Conservation (phyloP, 2,113 vertebrate genomes). For the Callospermophilus lateralis region DNA sequence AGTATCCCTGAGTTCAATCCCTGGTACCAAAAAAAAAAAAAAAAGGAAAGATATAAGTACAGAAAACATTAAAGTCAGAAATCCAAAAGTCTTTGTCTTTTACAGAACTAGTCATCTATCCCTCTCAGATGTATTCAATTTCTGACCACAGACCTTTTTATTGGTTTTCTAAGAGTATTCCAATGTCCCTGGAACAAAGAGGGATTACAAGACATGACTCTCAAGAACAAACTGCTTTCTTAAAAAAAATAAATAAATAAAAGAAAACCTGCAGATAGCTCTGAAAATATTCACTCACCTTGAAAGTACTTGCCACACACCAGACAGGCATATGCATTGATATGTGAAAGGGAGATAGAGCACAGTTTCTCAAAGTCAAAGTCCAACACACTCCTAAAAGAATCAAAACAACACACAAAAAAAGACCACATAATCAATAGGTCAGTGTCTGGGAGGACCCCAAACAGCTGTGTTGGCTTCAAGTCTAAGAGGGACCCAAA, state of each 20-base stretch:
- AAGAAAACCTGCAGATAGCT: neutral
- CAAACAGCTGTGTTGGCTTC: neutral
- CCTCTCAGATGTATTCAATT: neutral
- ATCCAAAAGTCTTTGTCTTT: neutral
- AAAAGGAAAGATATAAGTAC: neutral
- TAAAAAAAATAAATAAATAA: neutral
- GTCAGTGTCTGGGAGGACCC: neutral
- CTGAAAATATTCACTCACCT: constrained; percentile 87
- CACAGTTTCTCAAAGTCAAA: constrained; percentile 99
- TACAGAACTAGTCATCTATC: neutral
- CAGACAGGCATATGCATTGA: constrained; percentile 97
- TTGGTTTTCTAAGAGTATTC: constrained; percentile 38
- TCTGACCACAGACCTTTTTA: neutral
- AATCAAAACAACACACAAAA: neutral
- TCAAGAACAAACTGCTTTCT: neutral
- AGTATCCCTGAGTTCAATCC: no score
- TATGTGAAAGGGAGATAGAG: constrained; percentile 97
- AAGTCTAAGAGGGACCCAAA: neutral
- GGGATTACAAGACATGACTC: neutral
- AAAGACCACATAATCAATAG: neutral
- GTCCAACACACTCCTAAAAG: constrained; percentile 95
- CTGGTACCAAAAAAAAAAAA: no score
- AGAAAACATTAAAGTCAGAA: neutral
- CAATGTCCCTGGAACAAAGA: neutral
- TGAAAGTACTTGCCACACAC: constrained; percentile 99